These are phyloP conservation scores for Aphaenogaster rudis DNA, from an alignment of 1,140 invertebrate genomes.

Conservation along the genomic window DNA sequence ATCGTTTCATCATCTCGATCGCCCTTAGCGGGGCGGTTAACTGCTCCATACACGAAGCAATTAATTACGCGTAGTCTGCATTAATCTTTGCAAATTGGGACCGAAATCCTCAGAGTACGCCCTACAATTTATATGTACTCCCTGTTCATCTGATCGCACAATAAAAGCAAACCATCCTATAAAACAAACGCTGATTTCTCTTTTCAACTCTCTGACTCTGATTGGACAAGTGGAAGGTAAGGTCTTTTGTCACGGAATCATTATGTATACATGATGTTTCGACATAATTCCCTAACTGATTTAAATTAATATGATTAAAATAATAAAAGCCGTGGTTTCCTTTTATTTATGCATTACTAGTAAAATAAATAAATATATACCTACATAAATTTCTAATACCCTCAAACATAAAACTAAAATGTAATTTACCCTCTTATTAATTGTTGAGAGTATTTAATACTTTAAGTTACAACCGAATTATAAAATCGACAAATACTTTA, in stretches of 20 bases:
- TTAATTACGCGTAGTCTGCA: conserved; percentile 69
- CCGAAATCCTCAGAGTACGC: conserved; percentile 65
- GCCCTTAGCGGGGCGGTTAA: conserved; percentile 64
- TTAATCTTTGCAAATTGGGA: conserved; percentile 76
- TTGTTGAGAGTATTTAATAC: conserved; percentile 18
- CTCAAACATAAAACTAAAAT: neutral
- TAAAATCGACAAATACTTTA: conserved; percentile 1
- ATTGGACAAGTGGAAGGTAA: neutral
- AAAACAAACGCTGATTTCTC: conserved; percentile 56
- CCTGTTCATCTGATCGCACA: conserved; percentile 25
- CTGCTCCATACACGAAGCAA: conserved; percentile 57
- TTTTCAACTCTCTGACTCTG: neutral
- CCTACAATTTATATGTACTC: conserved; percentile 61
- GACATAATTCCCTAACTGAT: conserved; percentile 54
- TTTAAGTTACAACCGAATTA: conserved; percentile 6
- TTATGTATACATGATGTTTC: conserved; percentile 1
- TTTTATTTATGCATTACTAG: conserved; percentile 34
- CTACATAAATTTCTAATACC: conserved; percentile 18
- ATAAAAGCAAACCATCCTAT: conserved; percentile 35
- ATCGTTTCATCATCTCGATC: conserved; percentile 71
- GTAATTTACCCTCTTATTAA: neutral
- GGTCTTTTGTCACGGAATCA: conserved; percentile 11
- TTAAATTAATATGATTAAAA: conserved; percentile 38
- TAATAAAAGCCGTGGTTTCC: conserved; percentile 21
- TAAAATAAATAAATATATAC: conserved; percentile 34